phyloP scores from a whole-genome alignment of 2,888 invertebrate genomes.

The Minunthozetes semirufus region DNA sequence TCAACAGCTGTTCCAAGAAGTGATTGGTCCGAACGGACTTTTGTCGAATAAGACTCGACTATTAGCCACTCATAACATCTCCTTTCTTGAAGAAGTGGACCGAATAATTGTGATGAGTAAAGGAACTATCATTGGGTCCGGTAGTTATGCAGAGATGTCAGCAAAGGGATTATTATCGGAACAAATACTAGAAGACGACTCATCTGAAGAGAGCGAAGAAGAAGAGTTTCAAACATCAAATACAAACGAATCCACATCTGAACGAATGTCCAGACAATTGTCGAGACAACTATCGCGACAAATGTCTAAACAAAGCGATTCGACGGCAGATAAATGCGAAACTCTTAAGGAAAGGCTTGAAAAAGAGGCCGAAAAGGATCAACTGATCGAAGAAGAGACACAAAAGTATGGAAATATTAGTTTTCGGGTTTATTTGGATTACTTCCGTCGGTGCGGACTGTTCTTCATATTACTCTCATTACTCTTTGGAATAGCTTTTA shows the following conservation, averaged over 20 bases:
- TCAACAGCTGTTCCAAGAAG: constrained; percentile 53
- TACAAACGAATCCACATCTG: background rate
- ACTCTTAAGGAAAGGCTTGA: background rate
- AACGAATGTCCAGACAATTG: background rate
- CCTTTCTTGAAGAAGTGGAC: constrained; percentile 51
- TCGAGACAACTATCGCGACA: background rate
- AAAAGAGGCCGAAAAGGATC: background rate
- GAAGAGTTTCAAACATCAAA: background rate
- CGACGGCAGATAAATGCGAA: background rate
- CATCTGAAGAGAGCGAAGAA: too few species aligned
- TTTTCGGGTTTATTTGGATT: background rate
- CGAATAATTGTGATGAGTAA: constrained; percentile 50
- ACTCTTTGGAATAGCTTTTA: background rate
- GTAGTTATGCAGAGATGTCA: constrained; percentile 47
- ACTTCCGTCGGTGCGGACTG: background rate
- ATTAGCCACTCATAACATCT: constrained; percentile 53
- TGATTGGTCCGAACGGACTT: constrained; percentile 52
- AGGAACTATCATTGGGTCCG: constrained; percentile 50
- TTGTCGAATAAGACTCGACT: constrained; percentile 54
- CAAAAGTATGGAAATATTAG: constrained; percentile 2
- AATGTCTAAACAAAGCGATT: constrained; percentile 1
- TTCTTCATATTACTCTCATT: background rate
- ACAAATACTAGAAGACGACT: background rate
- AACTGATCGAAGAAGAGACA: background rate
- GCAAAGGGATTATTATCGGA: constrained; percentile 29